Evolutionary conservation across 2,113 vertebrate genomes (phyloP).

Genomic region (cattle (Bos taurus)): ARS-UCD2.0 NC_037344.1:33462001-33462500

Average conservation of each 20-base stretch:
- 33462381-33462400: background rate
- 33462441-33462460: background rate
- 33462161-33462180: background rate
- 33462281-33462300: too few species aligned
- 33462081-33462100: fast-evolving
- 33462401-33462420: background rate
- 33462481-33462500: background rate
- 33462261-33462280: background rate
- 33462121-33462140: fast-evolving
- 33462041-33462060: background rate
- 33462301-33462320: background rate
- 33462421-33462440: background rate
- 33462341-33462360: background rate
- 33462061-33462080: background rate
- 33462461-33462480: background rate
- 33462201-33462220: background rate
- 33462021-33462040: background rate
- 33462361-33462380: background rate
- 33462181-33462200: fast-evolving
- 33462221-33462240: too few species aligned
- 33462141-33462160: background rate
- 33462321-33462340: background rate
- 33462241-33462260: background rate
- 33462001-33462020: background rate
- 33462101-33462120: too few species aligned